Percentiles rank a stretch among this genome's conserved stretches.
These are phyloP conservation scores for Corythoichthys intestinalis DNA, from an alignment of 2,113 vertebrate species.

Conservation along the genomic window DNA sequence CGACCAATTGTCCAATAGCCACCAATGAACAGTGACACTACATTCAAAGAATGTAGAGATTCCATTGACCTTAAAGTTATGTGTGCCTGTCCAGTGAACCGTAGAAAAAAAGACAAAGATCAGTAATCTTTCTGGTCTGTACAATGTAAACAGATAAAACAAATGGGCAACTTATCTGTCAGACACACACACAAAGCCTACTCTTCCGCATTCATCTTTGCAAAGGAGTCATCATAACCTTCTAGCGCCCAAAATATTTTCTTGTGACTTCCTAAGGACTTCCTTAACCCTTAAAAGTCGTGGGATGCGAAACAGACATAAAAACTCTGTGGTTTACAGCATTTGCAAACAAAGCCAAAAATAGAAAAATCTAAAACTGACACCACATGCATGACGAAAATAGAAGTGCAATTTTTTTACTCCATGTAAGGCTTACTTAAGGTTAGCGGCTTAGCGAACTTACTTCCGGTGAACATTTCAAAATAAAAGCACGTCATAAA, in stretches of 20 bases:
- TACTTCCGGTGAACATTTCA: too few relatives aligned
- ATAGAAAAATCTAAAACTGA: too few relatives aligned
- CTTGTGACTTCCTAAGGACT: neutral
- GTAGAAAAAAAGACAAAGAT: constrained; percentile 22
- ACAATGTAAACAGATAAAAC: constrained; percentile 29
- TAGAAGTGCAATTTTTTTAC: too few relatives aligned
- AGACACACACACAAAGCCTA: neutral
- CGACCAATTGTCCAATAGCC: too few relatives aligned
- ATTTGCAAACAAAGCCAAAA: too few relatives aligned
- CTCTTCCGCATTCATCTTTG: neutral
- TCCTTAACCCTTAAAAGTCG: neutral
- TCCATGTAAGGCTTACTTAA: too few relatives aligned
- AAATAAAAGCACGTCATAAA: too few relatives aligned
- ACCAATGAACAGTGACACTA: constrained; percentile 11
- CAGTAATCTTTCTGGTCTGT: constrained; percentile 15
- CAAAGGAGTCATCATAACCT: constrained; percentile 1
- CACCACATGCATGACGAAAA: too few relatives aligned
- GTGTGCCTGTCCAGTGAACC: constrained; percentile 24
- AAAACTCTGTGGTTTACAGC: too few relatives aligned
- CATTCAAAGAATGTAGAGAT: constrained; percentile 24
- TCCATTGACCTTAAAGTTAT: constrained; percentile 29
- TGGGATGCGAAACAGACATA: too few relatives aligned
- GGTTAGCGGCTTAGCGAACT: too few relatives aligned
- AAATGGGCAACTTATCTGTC: constrained; percentile 11
- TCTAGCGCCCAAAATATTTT: neutral